Evolutionary conservation across 2,888 invertebrate species (phyloP).

Genomic region (Pristionchus fissidentatus): DNA sequence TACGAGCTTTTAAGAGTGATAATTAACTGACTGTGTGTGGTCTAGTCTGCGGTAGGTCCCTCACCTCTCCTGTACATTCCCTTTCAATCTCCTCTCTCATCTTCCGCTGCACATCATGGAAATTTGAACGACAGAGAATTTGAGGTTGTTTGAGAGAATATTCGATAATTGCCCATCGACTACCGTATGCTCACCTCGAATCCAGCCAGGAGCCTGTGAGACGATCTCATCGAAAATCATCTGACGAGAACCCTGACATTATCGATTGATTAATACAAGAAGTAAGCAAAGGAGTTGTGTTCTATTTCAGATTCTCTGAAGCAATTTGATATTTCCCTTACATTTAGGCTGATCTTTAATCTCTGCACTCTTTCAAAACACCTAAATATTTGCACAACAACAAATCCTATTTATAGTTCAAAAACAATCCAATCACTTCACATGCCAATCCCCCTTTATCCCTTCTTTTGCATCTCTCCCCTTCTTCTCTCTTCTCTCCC

Average conservation of each 20-base stretch:
- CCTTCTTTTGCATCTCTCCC: background rate
- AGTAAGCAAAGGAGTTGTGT: no score
- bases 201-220: constrained; percentile 67
- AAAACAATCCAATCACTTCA: background rate
- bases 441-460: background rate
- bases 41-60: no score
- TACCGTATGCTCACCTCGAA: constrained; percentile 76
- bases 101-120: constrained; percentile 61
- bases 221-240: constrained; percentile 65
- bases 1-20: no score
- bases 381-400: no score
- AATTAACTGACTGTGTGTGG: no score
- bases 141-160: constrained; percentile 77
- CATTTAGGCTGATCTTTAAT: no score
- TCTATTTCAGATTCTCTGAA: no score
- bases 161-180: background rate
- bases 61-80: constrained; percentile 53
- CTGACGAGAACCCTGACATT: constrained; percentile 28
- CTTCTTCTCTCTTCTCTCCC: background rate
- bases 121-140: constrained; percentile 51
- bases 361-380: no score
- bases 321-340: no score
- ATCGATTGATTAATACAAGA: no score
- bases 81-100: constrained; percentile 53
- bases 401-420: no score